A percentile compares a stretch with the other conserved stretches of the same genome.
Conservation (phyloP, 2,888 invertebrate genomes). For the Xestoiulus laeticollis region DNA sequence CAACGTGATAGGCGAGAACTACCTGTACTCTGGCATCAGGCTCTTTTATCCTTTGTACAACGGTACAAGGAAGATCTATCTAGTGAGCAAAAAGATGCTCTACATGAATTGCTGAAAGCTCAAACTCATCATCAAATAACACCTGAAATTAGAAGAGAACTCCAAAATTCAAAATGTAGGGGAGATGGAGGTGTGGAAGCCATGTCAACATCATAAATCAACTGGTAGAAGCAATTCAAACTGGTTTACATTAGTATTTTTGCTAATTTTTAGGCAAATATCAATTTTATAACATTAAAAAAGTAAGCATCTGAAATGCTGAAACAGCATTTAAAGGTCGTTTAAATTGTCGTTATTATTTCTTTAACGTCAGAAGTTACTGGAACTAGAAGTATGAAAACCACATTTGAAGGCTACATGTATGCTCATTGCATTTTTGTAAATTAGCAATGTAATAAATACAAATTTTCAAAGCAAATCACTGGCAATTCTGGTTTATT, state of each 20-base stretch:
- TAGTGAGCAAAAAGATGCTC: constrained; percentile 87
- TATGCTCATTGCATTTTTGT: neutral
- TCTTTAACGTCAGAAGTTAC: no score
- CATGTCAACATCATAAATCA: neutral
- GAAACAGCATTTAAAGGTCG: no score
- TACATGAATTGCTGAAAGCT: constrained; percentile 79
- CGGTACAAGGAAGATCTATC: constrained; percentile 95
- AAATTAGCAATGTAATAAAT: neutral
- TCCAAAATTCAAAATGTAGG: constrained; percentile 82
- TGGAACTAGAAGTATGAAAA: no score
- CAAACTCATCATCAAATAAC: constrained; percentile 76
- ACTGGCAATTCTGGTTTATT: neutral
- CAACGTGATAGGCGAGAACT: constrained; percentile 81
- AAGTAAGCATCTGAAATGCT: no score
- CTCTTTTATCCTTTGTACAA: constrained; percentile 90
- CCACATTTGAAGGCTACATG: no score
- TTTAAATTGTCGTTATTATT: no score
- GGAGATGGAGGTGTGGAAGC: constrained; percentile 65
- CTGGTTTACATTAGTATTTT: no score
- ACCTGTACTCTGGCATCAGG: constrained; percentile 98
- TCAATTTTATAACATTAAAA: no score
- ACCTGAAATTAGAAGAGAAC: constrained; percentile 84
- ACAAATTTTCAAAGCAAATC: neutral
- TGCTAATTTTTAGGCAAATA: no score
- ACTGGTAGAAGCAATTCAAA: neutral